Conservation (phyloP, 2,888 invertebrate species). For the Elegia similella region DNA sequence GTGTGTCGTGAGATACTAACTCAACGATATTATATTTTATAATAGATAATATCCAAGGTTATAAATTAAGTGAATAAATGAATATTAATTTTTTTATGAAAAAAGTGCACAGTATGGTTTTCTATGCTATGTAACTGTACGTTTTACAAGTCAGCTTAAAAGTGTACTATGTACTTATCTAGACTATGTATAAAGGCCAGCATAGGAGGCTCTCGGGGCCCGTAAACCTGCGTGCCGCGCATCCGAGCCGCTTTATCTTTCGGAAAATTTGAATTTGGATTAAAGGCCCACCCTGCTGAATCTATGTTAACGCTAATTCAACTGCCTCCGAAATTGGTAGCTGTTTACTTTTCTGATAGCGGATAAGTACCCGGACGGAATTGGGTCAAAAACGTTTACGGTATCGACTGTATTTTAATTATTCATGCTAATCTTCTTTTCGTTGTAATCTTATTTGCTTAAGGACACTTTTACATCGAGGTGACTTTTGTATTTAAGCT, state of each 20-base stretch:
- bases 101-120: too few species aligned
- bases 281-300: constrained; percentile 44
- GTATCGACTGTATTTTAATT: constrained; percentile 19
- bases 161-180: not conserved
- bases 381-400: constrained; percentile 22
- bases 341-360: constrained; percentile 31
- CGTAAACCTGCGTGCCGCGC: constrained; percentile 14
- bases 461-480: too few species aligned
- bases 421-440: constrained; percentile 25
- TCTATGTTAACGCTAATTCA: constrained; percentile 44
- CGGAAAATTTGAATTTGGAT: constrained; percentile 40
- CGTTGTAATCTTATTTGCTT: constrained; percentile 15
- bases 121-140: too few species aligned
- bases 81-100: too few species aligned
- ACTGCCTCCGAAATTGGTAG: constrained; percentile 38
- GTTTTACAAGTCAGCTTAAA: too few species aligned
- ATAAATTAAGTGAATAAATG: too few species aligned
- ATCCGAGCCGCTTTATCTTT: constrained; percentile 16
- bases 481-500: too few species aligned
- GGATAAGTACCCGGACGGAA: constrained; percentile 26
- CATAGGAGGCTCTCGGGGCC: constrained; percentile 10
- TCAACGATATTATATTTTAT: too few species aligned
- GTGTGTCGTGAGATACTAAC: too few species aligned
- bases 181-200: not conserved
- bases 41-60: too few species aligned